Conservation (phyloP, 2,797 vertebrate genomes). For the Margarornis squamiger region DNA sequence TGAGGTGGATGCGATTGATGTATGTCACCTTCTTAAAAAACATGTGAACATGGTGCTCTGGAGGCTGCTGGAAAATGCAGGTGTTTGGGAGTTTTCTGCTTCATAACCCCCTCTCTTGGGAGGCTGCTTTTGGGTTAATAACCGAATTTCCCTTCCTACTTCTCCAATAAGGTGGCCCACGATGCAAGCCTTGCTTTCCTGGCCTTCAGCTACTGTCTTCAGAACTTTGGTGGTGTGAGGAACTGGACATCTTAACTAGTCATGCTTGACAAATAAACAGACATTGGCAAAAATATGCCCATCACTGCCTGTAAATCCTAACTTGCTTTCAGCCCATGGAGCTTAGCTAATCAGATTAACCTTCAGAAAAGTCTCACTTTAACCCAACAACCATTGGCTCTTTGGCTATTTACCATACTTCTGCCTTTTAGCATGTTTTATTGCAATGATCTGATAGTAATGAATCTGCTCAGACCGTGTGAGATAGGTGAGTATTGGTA, state of each 20-base stretch:
- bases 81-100: not conserved
- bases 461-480: not conserved
- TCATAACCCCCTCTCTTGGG: not conserved
- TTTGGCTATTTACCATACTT: constrained; percentile 5
- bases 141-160: constrained; percentile 42
- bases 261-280: constrained; percentile 29
- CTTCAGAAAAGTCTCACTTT: not conserved
- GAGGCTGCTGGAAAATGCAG: not conserved
- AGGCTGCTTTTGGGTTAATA: constrained; percentile 27
- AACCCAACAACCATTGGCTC: constrained; percentile 12
- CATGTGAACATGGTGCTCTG: not conserved
- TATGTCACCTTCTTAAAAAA: not conserved
- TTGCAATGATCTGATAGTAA: not conserved
- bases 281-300: not conserved
- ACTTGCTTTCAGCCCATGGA: constrained; percentile 15
- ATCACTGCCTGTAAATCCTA: constrained; percentile 8
- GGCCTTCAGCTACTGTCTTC: constrained; percentile 61
- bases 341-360: constrained; percentile 54
- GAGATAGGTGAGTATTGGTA: not conserved
- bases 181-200: constrained; percentile 59
- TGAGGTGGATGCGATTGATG: not conserved
- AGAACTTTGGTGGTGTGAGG: constrained; percentile 66
- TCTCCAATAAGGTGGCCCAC: constrained; percentile 52
- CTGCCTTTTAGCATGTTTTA: constrained; percentile 11
- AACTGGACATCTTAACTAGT: constrained; percentile 26